A percentile compares a stretch with the other conserved stretches of the same genome.
These are phyloP conservation scores for Cremastinae sp. DNA, from an alignment of 2,888 invertebrate species.

Conservation along the genomic window DNA sequence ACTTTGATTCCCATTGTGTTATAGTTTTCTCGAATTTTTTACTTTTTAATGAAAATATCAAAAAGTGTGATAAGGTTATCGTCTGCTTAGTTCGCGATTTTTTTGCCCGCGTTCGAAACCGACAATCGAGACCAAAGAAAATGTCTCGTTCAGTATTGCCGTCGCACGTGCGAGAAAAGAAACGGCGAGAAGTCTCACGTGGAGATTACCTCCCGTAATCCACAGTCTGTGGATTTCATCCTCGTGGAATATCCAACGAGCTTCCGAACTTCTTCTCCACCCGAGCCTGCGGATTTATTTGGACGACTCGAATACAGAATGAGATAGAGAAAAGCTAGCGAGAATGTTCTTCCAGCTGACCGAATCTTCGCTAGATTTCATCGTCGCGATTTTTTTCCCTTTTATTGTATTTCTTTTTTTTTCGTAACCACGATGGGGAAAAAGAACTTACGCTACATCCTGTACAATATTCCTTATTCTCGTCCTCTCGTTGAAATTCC, in stretches of 20 bases:
- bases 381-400: conserved; percentile 12
- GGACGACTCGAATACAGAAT: conserved; percentile 34
- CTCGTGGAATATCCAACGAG: conserved; percentile 36
- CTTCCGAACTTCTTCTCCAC: conserved; percentile 31
- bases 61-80: too few relatives aligned
- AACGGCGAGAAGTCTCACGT: conserved; percentile 21
- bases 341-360: conserved; percentile 53
- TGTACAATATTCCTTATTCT: conserved; percentile 52
- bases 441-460: conserved; percentile 52
- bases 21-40: too few relatives aligned
- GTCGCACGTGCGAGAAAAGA: neutral
- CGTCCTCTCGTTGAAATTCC: conserved; percentile 38
- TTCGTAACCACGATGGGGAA: too few relatives aligned
- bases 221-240: conserved; percentile 48
- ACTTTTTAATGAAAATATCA: too few relatives aligned
- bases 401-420: neutral
- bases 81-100: neutral
- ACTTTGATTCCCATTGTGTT: too few relatives aligned
- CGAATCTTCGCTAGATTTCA: conserved; percentile 39
- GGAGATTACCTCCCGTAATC: conserved; percentile 58
- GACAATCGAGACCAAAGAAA: neutral
- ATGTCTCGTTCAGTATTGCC: neutral
- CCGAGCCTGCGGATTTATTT: conserved; percentile 36
- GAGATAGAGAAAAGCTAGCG: conserved; percentile 41
- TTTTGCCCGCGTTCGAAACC: neutral